Evolutionary conservation across 2,888 invertebrate genomes (phyloP).

Genomic region (Clanis bilineata): DNA sequence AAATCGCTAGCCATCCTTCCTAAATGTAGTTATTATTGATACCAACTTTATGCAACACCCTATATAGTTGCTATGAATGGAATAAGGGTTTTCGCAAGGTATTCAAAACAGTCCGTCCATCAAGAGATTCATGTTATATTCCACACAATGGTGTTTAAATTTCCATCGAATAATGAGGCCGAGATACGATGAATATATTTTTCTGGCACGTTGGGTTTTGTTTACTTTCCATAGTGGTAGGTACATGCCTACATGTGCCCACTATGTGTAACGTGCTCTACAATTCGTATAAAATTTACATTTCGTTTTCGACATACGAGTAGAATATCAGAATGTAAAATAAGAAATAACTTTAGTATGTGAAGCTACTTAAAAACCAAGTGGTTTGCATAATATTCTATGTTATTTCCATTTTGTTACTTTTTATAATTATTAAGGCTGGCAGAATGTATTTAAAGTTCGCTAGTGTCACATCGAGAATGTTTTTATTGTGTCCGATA

Average conservation of each 20-base stretch:
- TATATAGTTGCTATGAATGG: neutral
- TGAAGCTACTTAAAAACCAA: neutral
- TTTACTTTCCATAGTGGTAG: neutral
- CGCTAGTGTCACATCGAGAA: conserved; percentile 21
- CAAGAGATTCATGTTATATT: conserved; percentile 36
- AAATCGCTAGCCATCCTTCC: no score
- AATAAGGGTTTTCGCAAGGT: conserved; percentile 2
- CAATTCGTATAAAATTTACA: neutral
- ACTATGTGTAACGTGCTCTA: neutral
- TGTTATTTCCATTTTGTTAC: neutral
- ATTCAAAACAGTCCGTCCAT: conserved; percentile 38
- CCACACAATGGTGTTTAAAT: conserved; percentile 51
- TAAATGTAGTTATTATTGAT: no score
- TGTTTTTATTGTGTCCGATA: conserved; percentile 26
- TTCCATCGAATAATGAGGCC: conserved; percentile 49
- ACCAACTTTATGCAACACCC: no score
- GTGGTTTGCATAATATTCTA: neutral
- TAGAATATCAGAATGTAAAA: neutral
- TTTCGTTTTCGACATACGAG: neutral
- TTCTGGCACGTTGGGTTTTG: neutral
- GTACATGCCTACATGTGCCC: no score
- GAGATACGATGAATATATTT: conserved; percentile 19
- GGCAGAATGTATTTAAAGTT: neutral
- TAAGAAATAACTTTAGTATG: neutral
- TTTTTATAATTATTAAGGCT: neutral